Base-by-base conservation (phyloP, 2,888 invertebrate species). In the Drosophila stalkeri region DNA sequence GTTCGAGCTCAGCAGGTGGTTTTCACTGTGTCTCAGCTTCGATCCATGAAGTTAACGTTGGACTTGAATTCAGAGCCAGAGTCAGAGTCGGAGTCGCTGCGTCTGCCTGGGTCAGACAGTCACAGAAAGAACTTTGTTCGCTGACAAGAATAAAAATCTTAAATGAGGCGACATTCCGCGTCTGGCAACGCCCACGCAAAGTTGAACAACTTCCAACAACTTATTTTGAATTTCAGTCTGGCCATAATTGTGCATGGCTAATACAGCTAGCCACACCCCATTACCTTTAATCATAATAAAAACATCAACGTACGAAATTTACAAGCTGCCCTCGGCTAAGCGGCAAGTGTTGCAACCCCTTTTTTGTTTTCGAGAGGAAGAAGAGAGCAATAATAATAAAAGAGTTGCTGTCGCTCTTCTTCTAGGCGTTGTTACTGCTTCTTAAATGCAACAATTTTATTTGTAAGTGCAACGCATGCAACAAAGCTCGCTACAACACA, bases 1-100 rank as follows among this genome's bases (percentile, higher is more conserved):
- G 91, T 86, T 66, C 87, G 75, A 77, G 69, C 91, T 57, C 91
- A 89, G 91, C 91, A 91, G 91, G 89, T 87, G 86, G 83, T 75
- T 89, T 82, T 82, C 85, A 85, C 70, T 82, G 76, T 78, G 81
- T 54, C 62, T 64, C 72, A 65, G 56, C 64, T 49, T 65, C 64
- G 66, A 46, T 57, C 33, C 33, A 2, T 31, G 14, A n/a, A 11
- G 41, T 65, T 57, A 61, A n/a, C 18, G 49, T 64, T 18, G 46
- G 46, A 35, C 39, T 60, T 23, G 39, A 55, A 31, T 37, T 64
- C 16, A 39, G 63, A 35, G 43, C 60, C 16, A 39, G 63, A 27
- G 47, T 56, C 20, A 43, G 52, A 39, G 47, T 64, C 20, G 51
- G 67, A 39, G 31, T 77, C 84, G 76, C 65, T 78, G 59, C 75